A percentile compares a stretch with the other conserved stretches of the same genome.
Conservation (phyloP, 2,113 vertebrate species). For the Phaethornis superciliosus region DNA sequence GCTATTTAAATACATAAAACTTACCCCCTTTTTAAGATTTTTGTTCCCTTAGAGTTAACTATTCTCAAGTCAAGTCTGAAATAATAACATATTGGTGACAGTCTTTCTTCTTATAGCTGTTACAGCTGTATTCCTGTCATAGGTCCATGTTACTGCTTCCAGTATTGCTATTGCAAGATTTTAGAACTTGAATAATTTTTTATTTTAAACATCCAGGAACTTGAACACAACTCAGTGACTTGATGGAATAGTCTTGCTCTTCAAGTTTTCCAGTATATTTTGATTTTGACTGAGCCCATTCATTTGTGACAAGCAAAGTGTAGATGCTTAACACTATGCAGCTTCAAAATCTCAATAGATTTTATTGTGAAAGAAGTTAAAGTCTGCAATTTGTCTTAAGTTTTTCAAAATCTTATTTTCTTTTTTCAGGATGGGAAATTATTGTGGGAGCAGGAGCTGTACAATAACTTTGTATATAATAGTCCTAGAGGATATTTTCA, state of each 20-base stretch:
- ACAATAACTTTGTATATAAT: slow-evolving; percentile 95
- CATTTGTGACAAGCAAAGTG: not conserved
- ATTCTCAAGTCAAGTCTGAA: not conserved
- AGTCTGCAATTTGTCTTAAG: not conserved
- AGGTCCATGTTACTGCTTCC: not conserved
- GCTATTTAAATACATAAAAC: not conserved
- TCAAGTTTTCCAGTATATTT: not conserved
- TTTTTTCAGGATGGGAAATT: slow-evolving; percentile 89
- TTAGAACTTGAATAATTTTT: not conserved
- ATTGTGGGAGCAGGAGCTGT: slow-evolving; percentile 95
- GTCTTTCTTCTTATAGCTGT: not conserved
- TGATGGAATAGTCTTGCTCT: not conserved
- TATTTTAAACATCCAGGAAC: not conserved
- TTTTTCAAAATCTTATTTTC: not conserved
- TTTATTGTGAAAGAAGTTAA: not conserved
- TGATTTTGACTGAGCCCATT: not conserved
- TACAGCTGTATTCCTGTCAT: not conserved
- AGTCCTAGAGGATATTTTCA: slow-evolving; percentile 94
- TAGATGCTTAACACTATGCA: not conserved
- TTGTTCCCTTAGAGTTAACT: not conserved
- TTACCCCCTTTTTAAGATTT: not conserved
- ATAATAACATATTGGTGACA: not conserved
- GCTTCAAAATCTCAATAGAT: not conserved
- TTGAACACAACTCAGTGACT: not conserved
- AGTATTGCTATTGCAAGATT: not conserved